These are phyloP conservation scores for Amphibalanus amphitrite DNA, from an alignment of 1,140 invertebrate species.

Conservation along the genomic window DNA sequence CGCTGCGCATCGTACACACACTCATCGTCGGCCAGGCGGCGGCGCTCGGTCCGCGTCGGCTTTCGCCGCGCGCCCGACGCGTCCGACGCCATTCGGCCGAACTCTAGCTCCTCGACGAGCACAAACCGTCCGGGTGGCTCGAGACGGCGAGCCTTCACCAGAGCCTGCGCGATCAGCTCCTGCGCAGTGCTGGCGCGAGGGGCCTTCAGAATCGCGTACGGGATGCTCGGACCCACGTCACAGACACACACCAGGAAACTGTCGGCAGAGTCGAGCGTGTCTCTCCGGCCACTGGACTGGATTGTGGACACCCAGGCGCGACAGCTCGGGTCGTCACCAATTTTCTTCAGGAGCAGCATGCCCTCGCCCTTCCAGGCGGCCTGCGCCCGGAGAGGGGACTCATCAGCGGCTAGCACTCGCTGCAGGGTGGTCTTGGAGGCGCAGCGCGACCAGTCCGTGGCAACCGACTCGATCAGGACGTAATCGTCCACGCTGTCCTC, in stretches of 20 bases:
- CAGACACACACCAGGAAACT: constrained; percentile 85
- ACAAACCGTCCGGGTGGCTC: constrained; percentile 64
- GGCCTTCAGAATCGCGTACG: constrained; percentile 63
- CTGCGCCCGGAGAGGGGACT: constrained; percentile 64
- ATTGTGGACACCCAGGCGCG: constrained; percentile 75
- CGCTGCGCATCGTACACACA: constrained; percentile 75
- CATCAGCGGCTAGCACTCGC: constrained; percentile 61
- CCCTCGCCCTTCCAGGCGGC: constrained; percentile 70
- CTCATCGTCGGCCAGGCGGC: constrained; percentile 62
- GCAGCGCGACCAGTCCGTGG: constrained; percentile 53
- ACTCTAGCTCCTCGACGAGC: constrained; percentile 70
- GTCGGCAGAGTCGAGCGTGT: constrained; percentile 35
- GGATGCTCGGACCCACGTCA: constrained; percentile 84
- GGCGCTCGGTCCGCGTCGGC: constrained; percentile 24
- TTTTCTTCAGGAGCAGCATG: constrained; percentile 64
- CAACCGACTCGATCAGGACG: constrained; percentile 76
- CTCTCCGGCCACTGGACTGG: constrained; percentile 16
- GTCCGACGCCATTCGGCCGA: constrained; percentile 36
- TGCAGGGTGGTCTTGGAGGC: constrained; percentile 49
- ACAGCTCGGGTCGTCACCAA: constrained; percentile 79
- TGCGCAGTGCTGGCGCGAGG: constrained; percentile 62
- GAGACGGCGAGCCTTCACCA: constrained; percentile 68
- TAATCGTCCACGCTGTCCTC: constrained; percentile 50
- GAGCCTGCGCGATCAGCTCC: constrained; percentile 72
- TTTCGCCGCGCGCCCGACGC: constrained; percentile 28